phyloP scores from a whole-genome alignment of 2,113 vertebrate genomes.

The Axis porcinus region DNA sequence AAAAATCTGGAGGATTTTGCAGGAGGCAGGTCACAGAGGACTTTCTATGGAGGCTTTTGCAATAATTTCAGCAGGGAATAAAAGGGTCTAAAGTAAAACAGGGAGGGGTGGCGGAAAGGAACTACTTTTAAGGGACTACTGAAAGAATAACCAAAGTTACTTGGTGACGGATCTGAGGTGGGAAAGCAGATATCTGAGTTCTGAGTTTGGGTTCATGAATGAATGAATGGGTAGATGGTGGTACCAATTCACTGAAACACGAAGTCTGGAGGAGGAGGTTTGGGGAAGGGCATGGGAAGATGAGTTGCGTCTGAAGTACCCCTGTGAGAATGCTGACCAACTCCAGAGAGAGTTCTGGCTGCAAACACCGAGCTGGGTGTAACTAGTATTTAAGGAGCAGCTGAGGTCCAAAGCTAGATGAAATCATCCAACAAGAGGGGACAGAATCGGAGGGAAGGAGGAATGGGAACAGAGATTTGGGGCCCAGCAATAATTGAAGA shows the following conservation, averaged over 20 bases:
- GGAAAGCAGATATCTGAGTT: background rate
- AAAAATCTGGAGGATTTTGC: background rate
- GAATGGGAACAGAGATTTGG: constrained; percentile 48
- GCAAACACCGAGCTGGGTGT: background rate
- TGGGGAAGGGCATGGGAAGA: background rate
- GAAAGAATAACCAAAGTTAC: background rate
- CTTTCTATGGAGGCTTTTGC: background rate
- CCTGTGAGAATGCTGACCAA: background rate
- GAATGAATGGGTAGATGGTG: background rate
- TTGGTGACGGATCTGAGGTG: background rate
- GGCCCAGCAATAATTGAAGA: background rate
- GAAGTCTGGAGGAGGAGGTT: background rate
- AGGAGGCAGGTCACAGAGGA: background rate
- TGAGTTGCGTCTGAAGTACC: background rate
- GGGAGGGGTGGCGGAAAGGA: background rate
- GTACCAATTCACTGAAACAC: background rate
- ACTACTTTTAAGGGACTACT: background rate
- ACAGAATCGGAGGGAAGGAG: background rate
- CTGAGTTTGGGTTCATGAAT: background rate
- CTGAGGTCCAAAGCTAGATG: background rate
- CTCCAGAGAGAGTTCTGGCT: background rate
- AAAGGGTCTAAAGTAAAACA: background rate
- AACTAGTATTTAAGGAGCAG: no score
- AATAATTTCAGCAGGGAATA: background rate
- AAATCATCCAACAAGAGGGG: background rate